Conservation (phyloP, 2,113 vertebrate species). For the Athene cunicularia region DNA sequence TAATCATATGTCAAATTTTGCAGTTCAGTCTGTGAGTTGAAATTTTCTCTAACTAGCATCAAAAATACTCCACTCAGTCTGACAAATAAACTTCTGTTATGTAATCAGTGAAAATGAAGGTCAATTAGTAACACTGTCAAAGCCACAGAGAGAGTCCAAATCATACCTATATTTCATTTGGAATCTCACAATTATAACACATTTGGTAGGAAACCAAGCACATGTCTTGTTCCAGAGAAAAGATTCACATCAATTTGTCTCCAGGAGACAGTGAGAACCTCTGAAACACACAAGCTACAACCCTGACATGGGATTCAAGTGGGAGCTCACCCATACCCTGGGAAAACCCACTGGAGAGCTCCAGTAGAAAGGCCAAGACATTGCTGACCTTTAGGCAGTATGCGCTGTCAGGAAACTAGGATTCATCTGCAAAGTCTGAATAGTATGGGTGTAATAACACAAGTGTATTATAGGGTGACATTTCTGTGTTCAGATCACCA, state of each 20-base stretch:
- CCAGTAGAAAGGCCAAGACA: background rate
- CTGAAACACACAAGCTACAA: background rate
- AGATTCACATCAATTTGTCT: background rate
- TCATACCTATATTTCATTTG: background rate
- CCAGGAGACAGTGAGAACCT: background rate
- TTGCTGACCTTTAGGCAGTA: background rate
- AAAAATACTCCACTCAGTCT: background rate
- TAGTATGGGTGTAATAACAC: background rate
- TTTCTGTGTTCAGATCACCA: background rate
- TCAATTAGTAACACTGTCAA: background rate
- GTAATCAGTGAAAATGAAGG: background rate
- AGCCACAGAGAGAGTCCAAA: background rate
- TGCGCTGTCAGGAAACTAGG: background rate
- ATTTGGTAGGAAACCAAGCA: background rate
- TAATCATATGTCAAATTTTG: background rate
- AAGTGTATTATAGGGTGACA: rapidly evolving
- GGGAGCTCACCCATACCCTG: rapidly evolving
- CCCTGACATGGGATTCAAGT: background rate
- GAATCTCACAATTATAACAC: background rate
- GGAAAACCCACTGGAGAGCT: background rate
- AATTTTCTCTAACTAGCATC: background rate
- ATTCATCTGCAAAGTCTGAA: background rate
- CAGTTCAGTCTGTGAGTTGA: background rate
- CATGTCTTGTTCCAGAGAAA: background rate
- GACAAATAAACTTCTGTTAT: background rate